These are phyloP conservation scores for Heliconius ethilla DNA, from an alignment of 2,888 invertebrate genomes.

Conservation along the genomic window DNA sequence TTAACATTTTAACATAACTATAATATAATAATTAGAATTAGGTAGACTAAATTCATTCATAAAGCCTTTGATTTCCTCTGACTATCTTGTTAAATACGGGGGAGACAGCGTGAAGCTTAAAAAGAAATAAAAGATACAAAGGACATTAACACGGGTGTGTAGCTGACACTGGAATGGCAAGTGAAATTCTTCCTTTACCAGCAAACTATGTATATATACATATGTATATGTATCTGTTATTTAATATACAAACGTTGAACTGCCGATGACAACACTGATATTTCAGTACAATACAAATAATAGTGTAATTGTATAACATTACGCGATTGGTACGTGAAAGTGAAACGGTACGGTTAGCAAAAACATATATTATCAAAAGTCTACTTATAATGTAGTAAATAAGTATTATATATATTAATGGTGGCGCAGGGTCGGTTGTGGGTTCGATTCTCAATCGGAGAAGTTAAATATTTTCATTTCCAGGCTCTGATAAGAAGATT, in stretches of 20 bases:
- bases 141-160: background rate
- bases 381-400: background rate
- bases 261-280: conserved; percentile 39
- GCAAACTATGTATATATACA: background rate
- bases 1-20: too few relatives aligned
- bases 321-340: conserved; percentile 62
- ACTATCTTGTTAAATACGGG: too few relatives aligned
- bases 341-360: conserved; percentile 55
- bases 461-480: background rate
- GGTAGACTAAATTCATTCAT: too few relatives aligned
- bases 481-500: background rate
- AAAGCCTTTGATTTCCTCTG: too few relatives aligned
- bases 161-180: background rate
- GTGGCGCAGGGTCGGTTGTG: background rate
- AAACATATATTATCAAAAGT: conserved; percentile 35
- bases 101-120: too few relatives aligned
- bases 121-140: too few relatives aligned
- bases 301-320: conserved; percentile 61
- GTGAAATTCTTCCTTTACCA: background rate
- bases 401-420: background rate
- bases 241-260: conserved; percentile 14
- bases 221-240: conserved; percentile 9
- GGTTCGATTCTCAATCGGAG: background rate
- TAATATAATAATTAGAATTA: too few relatives aligned
- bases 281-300: conserved; percentile 43